Evolutionary conservation across 2,888 invertebrate genomes (phyloP).

Genomic region (Drosophila emarginata): DNA sequence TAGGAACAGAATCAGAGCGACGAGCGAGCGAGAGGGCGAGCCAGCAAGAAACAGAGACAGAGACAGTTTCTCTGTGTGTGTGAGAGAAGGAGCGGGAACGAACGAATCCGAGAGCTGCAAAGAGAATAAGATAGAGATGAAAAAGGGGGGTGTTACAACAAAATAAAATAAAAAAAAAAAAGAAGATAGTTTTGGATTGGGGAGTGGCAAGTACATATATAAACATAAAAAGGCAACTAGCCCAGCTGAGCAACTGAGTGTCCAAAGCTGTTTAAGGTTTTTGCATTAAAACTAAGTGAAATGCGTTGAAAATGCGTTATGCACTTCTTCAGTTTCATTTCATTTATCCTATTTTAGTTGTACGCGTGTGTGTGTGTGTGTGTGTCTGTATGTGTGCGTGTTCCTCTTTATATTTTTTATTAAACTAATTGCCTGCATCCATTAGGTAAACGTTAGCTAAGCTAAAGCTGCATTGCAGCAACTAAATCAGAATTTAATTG

Average conservation of each 20-base stretch:
- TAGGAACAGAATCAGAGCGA: conserved; percentile 32
- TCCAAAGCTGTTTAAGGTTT: conserved; percentile 54
- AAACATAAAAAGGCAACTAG: conserved; percentile 25
- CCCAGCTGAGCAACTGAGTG: conserved; percentile 46
- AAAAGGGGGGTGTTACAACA: conserved; percentile 16
- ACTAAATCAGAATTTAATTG: conserved; percentile 3
- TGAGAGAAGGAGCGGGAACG: conserved; percentile 34
- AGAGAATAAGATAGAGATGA: conserved; percentile 29
- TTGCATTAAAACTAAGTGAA: conserved; percentile 40
- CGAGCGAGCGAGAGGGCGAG: too few species aligned
- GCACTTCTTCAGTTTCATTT: not conserved
- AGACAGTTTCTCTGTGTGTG: not conserved
- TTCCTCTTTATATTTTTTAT: not conserved
- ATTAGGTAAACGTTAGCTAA: not conserved
- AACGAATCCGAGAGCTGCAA: conserved; percentile 1
- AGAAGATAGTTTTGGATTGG: not conserved
- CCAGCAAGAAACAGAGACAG: too few species aligned
- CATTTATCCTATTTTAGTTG: not conserved
- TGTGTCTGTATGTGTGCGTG: conserved; percentile 5
- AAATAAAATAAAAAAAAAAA: not conserved
- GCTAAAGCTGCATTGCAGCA: not conserved
- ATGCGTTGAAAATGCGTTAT: conserved; percentile 20
- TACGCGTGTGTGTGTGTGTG: not conserved
- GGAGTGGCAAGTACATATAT: not conserved
- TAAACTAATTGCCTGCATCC: conserved; percentile 43